A percentile compares a stretch with the other conserved stretches of the same genome.
Evolutionary conservation across 2,797 vertebrate genomes (phyloP).

Genomic region (Danio jaintianensis): DNA sequence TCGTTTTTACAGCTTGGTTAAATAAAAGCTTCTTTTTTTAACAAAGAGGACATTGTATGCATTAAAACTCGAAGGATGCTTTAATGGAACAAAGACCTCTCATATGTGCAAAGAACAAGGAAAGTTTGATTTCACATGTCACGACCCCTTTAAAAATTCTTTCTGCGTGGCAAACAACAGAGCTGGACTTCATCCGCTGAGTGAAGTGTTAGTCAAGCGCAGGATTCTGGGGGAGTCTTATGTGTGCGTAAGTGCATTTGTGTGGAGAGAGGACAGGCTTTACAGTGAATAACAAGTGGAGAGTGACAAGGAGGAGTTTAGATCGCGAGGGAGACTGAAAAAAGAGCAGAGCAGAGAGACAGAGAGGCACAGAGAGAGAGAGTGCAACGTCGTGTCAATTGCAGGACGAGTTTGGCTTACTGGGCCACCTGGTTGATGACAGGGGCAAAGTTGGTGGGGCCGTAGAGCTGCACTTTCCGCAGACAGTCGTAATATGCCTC

Average conservation of each 20-base stretch:
- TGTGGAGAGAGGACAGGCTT: slow-evolving; percentile 47
- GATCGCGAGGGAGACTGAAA: slow-evolving; percentile 6
- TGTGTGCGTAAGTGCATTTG: slow-evolving; percentile 27
- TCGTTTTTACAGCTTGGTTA: too few relatives aligned
- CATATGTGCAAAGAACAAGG: too few relatives aligned
- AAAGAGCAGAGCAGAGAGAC: slow-evolving; percentile 14
- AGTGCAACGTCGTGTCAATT: slow-evolving; percentile 8
- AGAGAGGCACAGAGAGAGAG: slow-evolving; percentile 4
- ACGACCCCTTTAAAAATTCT: background rate
- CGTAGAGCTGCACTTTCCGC: slow-evolving; percentile 93
- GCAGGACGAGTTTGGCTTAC: slow-evolving; percentile 75
- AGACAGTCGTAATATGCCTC: slow-evolving; percentile 96
- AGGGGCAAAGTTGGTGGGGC: slow-evolving; percentile 95
- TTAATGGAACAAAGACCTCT: too few relatives aligned
- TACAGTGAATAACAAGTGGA: slow-evolving; percentile 43
- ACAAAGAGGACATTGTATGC: too few relatives aligned
- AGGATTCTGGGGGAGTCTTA: slow-evolving; percentile 43
- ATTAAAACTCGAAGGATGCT: too few relatives aligned
- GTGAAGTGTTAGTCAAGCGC: background rate
- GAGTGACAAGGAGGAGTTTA: slow-evolving; percentile 26
- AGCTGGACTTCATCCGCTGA: background rate
- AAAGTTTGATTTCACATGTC: too few relatives aligned
- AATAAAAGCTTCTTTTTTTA: too few relatives aligned
- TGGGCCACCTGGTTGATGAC: slow-evolving; percentile 96
- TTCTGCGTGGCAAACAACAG: background rate